phyloP scores from a whole-genome alignment of 2,888 invertebrate genomes.

The Eupithecia centaureata region DNA sequence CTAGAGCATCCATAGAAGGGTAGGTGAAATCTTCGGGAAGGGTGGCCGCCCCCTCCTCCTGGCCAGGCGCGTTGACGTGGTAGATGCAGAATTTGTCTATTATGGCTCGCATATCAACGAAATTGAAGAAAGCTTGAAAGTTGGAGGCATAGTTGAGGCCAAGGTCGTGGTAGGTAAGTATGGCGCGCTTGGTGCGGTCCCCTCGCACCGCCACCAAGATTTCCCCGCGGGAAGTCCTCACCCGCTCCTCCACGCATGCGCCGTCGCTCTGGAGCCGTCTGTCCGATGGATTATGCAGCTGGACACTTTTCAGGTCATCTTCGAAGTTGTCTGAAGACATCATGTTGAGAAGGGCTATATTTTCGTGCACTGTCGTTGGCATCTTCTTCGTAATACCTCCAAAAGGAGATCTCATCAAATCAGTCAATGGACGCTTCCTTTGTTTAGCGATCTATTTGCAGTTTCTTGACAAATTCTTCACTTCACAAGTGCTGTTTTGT shows the following conservation, averaged over 20 bases:
- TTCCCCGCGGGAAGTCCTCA: conserved; percentile 96
- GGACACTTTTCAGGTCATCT: conserved; percentile 95
- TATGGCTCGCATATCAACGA: conserved; percentile 94
- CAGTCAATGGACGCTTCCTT: conserved; percentile 20
- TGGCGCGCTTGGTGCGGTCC: conserved; percentile 94
- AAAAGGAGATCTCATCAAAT: conserved; percentile 51
- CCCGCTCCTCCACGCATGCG: conserved; percentile 87
- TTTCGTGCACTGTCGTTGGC: conserved; percentile 76
- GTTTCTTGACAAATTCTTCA: conserved; percentile 37
- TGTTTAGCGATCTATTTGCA: conserved; percentile 40
- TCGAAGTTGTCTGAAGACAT: conserved; percentile 91
- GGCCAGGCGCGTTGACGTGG: conserved; percentile 99
- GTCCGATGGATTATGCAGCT: conserved; percentile 92
- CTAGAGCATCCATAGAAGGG: conserved; percentile 98
- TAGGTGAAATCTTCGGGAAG: conserved; percentile 95
- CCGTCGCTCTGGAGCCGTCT: conserved; percentile 82
- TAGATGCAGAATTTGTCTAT: conserved; percentile 98
- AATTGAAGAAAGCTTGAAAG: conserved; percentile 97
- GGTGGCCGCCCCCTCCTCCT: conserved; percentile 97
- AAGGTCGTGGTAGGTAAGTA: conserved; percentile 99
- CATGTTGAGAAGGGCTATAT: conserved; percentile 86
- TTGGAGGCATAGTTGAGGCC: conserved; percentile 98
- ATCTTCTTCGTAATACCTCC: conserved; percentile 57
- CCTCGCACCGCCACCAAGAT: conserved; percentile 97
- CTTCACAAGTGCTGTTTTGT: conserved; percentile 40